Conservation (phyloP, 2,888 invertebrate species). For the Ochropleura plecta region DNA sequence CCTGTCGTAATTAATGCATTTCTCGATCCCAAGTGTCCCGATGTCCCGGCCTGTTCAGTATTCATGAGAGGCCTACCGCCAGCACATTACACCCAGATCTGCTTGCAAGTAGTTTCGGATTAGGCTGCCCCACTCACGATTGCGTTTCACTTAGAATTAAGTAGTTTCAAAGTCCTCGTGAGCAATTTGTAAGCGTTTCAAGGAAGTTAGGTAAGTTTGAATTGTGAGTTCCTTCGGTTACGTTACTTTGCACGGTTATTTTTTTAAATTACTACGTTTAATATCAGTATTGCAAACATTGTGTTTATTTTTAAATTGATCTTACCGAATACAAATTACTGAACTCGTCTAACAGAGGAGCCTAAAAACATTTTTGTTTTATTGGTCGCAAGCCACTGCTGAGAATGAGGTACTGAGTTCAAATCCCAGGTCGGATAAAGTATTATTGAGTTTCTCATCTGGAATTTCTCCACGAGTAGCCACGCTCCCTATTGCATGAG, state of each 20-base stretch:
- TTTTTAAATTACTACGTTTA: constrained; percentile 22
- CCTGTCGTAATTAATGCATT: constrained; percentile 71
- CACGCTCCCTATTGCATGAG: too few relatives aligned
- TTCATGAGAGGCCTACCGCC: constrained; percentile 83
- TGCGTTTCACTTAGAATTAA: constrained; percentile 80
- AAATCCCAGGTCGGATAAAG: too few relatives aligned
- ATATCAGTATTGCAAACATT: constrained; percentile 5
- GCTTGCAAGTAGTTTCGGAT: constrained; percentile 85
- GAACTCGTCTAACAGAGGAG: not conserved
- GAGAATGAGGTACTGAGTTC: too few relatives aligned
- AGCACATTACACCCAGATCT: constrained; percentile 84
- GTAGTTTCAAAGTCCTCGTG: constrained; percentile 75
- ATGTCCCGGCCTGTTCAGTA: constrained; percentile 78
- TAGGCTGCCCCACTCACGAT: constrained; percentile 79
- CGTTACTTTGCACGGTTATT: constrained; percentile 23
- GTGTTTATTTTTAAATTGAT: not conserved
- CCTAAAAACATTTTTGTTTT: not conserved
- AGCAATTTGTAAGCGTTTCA: constrained; percentile 74
- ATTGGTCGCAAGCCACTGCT: too few relatives aligned
- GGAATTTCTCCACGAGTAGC: too few relatives aligned
- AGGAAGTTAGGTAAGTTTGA: constrained; percentile 67
- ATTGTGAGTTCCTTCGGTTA: constrained; percentile 50
- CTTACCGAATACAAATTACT: not conserved
- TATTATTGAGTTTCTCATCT: too few relatives aligned
- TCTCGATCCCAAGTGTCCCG: constrained; percentile 66